Base-by-base conservation (phyloP, 2,888 invertebrate genomes). In the Neria commutata region DNA sequence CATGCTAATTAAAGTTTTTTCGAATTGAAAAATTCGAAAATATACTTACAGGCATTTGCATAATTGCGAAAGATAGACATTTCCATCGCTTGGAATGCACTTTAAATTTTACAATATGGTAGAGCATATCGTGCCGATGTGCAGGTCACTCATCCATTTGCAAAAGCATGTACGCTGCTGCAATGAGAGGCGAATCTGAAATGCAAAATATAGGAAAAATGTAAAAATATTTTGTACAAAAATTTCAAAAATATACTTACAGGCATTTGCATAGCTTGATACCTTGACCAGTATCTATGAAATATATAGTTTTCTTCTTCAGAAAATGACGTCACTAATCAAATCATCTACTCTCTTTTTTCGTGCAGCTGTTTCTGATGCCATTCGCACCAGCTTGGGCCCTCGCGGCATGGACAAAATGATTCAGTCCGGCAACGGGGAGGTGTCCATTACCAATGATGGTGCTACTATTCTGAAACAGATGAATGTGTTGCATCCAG, bases 341-440 rank as follows among this genome's bases (percentile, higher is more conserved):
- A 14, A n/a, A n/a, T n/a, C n/a, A n/a, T n/a, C n/a, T n/a, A n/a
- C n/a, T n/a, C 10, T 33, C 14, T 33, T 49, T 16, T 37, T 72
- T 67, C n/a, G n/a, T n/a, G n/a, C 83, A 97, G 98, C 98, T 84
- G 97, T 99, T 55, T 94, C 97, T 65, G 95, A 98, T 94, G 98
- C 98, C 14, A 94, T 99, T 75, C 90, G 98, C 62, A 99, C 99
- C 14, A 98, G 98, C 84, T 86, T 99, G 83, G 99, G 99, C 3
- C 99, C 99, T 19, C 88, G 95, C 70, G 98, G 99, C 64, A 99
- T 99, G 99, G 99, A 99, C 80, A 99, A 99, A 87, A 99, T 99
- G 99, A 99, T 99, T 74, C 98, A 99, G 86, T 86, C 95, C 33
- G 89, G 89, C 33, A 97, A 95, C 84, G 98, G 98, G 6, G 98